Conservation (phyloP, 2,888 invertebrate species). For the Camptogramma bilineatum region DNA sequence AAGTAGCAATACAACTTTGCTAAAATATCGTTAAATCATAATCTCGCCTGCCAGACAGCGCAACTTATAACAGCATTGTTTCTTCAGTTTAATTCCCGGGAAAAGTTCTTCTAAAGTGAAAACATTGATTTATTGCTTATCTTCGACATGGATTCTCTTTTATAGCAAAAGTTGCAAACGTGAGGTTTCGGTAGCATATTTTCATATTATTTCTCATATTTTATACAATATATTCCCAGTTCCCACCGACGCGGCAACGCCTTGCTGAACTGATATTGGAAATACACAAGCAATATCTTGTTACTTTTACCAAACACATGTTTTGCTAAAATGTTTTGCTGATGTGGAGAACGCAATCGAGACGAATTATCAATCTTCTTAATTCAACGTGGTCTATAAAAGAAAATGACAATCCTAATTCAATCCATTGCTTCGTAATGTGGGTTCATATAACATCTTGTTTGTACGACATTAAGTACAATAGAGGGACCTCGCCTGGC, state of each 20-base stretch:
- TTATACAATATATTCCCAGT: not conserved
- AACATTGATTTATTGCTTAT: slow-evolving; percentile 56
- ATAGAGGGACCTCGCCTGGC: slow-evolving; percentile 57
- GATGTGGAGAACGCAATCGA: not conserved
- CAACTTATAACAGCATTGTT: slow-evolving; percentile 50
- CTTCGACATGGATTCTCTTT: slow-evolving; percentile 38
- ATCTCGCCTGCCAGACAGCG: slow-evolving; percentile 45
- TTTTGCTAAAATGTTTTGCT: not conserved
- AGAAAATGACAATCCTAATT: slow-evolving; percentile 71
- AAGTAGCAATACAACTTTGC: slow-evolving; percentile 44
- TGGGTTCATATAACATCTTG: slow-evolving; percentile 78
- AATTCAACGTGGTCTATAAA: slow-evolving; percentile 58
- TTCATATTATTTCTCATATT: not conserved
- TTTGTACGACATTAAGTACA: slow-evolving; percentile 72
- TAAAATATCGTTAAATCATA: slow-evolving; percentile 60
- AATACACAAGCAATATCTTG: too few species aligned
- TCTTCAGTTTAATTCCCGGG: slow-evolving; percentile 46
- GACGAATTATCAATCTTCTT: slow-evolving; percentile 38
- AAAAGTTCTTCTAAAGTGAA: slow-evolving; percentile 54
- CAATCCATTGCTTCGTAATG: slow-evolving; percentile 74
- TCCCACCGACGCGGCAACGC: not conserved
- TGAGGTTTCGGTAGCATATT: not conserved
- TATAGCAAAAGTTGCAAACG: slow-evolving; percentile 15
- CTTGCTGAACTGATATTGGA: too few species aligned
- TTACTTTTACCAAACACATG: not conserved